Conservation (phyloP, 2,113 vertebrate species). For the Oceanites oceanicus region DNA sequence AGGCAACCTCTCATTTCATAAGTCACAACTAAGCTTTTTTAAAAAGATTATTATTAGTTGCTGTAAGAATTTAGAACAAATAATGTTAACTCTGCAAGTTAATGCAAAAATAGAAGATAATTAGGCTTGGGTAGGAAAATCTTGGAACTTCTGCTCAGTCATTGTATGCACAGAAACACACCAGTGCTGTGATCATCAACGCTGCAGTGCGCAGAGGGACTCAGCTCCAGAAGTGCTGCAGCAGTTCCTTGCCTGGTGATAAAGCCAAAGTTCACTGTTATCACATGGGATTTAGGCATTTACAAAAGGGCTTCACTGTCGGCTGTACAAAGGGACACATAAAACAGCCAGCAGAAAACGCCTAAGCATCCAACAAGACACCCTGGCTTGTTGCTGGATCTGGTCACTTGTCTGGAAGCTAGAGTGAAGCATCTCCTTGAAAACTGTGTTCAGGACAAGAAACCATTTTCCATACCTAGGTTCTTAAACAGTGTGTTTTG, state of each 20-base stretch:
- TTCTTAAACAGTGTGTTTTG: fast-evolving
- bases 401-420: neutral
- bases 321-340: neutral
- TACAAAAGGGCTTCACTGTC: neutral
- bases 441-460: neutral
- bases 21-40: neutral
- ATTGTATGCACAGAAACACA: neutral
- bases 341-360: neutral
- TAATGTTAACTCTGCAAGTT: neutral
- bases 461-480: neutral
- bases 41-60: neutral
- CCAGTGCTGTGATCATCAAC: neutral
- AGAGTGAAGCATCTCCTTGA: neutral
- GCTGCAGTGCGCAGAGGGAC: neutral
- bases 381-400: neutral
- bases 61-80: neutral
- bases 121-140: neutral
- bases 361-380: neutral
- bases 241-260: neutral
- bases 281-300: neutral
- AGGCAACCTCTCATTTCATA: neutral
- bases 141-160: neutral
- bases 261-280: neutral
- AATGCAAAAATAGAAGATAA: neutral
- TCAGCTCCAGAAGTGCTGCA: neutral